These are phyloP conservation scores for Lichenostomus cassidix DNA, from an alignment of 2,113 vertebrate species.

Conservation along the genomic window DNA sequence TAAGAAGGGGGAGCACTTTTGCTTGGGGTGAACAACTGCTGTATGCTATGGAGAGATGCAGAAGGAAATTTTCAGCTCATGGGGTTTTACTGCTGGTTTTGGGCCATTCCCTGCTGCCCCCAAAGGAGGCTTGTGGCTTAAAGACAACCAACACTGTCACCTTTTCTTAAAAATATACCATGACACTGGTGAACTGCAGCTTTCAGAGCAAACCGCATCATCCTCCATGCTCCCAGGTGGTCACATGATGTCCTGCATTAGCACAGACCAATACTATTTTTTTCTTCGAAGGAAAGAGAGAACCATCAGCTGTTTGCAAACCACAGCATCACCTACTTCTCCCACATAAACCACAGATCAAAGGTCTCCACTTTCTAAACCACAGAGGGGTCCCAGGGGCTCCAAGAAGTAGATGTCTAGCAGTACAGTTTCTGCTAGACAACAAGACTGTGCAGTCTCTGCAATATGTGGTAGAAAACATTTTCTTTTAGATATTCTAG, in stretches of 20 bases:
- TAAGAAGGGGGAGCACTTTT: background rate
- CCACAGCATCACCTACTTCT: conserved; percentile 22
- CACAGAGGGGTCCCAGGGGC: background rate
- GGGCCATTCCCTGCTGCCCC: background rate
- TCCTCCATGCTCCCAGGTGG: background rate
- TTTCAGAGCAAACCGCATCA: background rate
- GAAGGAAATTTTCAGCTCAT: background rate
- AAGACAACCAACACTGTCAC: background rate
- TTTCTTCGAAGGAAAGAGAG: background rate
- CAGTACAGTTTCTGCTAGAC: background rate
- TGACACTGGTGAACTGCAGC: background rate
- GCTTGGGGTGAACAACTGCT: background rate
- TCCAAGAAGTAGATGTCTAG: background rate
- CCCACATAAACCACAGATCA: conserved; percentile 58
- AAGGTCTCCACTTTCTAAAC: conserved; percentile 33
- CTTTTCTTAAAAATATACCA: background rate
- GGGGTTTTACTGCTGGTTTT: background rate
- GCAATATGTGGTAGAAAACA: background rate
- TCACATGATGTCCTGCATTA: background rate
- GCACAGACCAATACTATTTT: background rate
- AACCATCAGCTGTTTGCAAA: conserved; percentile 19
- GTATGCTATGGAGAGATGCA: background rate
- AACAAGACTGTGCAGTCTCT: background rate
- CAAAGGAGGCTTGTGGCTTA: background rate
- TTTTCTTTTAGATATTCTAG: background rate